phyloP scores from a whole-genome alignment of 2,888 invertebrate species.

The Amphiduros pacificus region DNA sequence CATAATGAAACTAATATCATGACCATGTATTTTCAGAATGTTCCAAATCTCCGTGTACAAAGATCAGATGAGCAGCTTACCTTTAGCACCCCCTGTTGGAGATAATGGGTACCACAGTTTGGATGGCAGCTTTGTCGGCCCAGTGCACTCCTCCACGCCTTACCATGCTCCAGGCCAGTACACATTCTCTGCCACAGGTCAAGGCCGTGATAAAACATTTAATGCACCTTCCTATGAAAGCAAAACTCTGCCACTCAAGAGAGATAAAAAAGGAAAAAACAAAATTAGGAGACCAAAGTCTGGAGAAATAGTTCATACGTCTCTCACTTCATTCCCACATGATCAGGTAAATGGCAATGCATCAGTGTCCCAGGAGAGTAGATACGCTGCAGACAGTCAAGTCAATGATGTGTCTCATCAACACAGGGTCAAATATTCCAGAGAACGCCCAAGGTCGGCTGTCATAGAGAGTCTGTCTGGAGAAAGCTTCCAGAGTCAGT shows the following conservation, averaged over 20 bases:
- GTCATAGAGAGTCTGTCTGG: background rate
- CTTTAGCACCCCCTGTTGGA: too few relatives aligned
- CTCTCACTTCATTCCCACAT: background rate
- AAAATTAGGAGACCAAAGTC: background rate
- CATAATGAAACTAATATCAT: too few relatives aligned
- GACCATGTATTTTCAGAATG: background rate
- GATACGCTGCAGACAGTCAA: background rate
- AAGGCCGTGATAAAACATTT: too few relatives aligned
- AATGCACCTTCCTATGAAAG: too few relatives aligned
- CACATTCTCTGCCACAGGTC: too few relatives aligned
- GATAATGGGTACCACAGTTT: too few relatives aligned
- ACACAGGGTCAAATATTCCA: too few relatives aligned
- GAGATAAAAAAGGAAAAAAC: background rate
- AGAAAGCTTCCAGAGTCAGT: background rate
- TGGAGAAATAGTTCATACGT: background rate
- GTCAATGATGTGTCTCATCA: too few relatives aligned
- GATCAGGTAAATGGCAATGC: background rate
- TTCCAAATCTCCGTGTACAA: conserved; percentile 12
- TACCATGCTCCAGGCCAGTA: too few relatives aligned
- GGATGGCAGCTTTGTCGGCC: too few relatives aligned
- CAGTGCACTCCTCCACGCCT: too few relatives aligned
- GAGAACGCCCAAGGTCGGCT: background rate
- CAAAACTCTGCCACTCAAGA: background rate
- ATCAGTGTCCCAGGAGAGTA: background rate
- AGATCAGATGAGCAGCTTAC: too few relatives aligned